Base-by-base conservation (phyloP, 2,797 vertebrate genomes). In the Staurois parvus region DNA sequence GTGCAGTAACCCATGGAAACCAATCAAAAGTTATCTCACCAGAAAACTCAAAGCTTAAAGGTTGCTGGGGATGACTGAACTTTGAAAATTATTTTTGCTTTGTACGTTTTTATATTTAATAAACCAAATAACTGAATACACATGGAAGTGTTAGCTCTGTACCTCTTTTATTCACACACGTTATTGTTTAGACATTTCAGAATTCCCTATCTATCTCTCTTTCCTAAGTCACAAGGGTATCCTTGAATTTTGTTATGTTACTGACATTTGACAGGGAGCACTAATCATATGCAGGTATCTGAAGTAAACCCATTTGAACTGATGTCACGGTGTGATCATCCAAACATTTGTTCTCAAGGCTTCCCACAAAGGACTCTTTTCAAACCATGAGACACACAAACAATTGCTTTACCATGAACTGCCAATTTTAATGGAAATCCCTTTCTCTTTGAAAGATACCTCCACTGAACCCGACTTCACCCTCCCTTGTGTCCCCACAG, bases 401-500 rank as follows among this genome's bases (percentile, higher is more conserved):
- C 48, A 67, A 64, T 64, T 69, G 29, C 24, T 72, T 67, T 79
- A 82, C 84, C 84, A 79, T 34, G 67, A 84, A 88, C 86, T 84
- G 83, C 69, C 82, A 89, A 87, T 90, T 89, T 88, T 87, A 84
- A 21, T 26, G 34, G 80, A 76, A 52, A 64, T 85, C 59, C 32
- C 29, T 70, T 72, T 59, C 6, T 42, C 40, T 80, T 42, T 40
- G 40, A 12, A 68, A 75, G 72, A 73, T 67, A 24, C 66, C 68
- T 82, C 64, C n/a, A 62, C 21, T 75, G 70, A 83, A 80, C 79
- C 78, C 79, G 70, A 13, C 87, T 34, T 42, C 70, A 28, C 69
- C 79, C 69, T 45, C 86, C 78, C 45, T 56, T 10, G 78, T 69
- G 69, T 40, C 21, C 32, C 76, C 66, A 3, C 29, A 37, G 45